Conservation (phyloP, 2,797 vertebrate species). For the Scomberomorus guttatus region DNA sequence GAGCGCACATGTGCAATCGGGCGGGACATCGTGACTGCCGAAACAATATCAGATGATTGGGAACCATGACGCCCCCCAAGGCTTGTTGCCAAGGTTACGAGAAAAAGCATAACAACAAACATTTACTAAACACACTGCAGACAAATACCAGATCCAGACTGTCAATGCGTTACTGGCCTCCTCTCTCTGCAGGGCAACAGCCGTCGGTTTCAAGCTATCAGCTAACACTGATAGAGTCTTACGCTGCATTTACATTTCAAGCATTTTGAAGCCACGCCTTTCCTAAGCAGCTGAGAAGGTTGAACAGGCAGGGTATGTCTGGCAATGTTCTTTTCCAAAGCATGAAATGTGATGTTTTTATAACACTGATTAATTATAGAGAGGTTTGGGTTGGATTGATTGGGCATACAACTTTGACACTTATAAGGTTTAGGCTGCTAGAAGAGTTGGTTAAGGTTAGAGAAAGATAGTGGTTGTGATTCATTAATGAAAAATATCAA, state of each 20-base stretch:
- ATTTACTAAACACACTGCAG: conserved; percentile 50
- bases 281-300: no score
- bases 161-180: background rate
- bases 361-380: no score
- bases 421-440: background rate
- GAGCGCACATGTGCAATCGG: conserved; percentile 48
- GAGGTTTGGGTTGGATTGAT: background rate
- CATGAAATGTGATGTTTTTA: background rate
- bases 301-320: no score
- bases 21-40: conserved; percentile 54
- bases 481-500: no score
- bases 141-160: conserved; percentile 44
- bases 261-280: background rate
- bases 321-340: background rate
- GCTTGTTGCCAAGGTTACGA: conserved; percentile 67
- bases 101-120: conserved; percentile 66
- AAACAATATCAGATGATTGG: conserved; percentile 75
- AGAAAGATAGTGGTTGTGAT: background rate
- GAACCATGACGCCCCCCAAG: conserved; percentile 57
- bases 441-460: no score
- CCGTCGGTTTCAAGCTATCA: background rate
- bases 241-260: background rate
- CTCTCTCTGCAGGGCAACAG: conserved; percentile 7
- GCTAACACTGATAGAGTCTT: background rate
- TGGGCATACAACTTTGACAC: background rate